Conservation (phyloP, 2,888 invertebrate genomes). For the Cabera pusaria region DNA sequence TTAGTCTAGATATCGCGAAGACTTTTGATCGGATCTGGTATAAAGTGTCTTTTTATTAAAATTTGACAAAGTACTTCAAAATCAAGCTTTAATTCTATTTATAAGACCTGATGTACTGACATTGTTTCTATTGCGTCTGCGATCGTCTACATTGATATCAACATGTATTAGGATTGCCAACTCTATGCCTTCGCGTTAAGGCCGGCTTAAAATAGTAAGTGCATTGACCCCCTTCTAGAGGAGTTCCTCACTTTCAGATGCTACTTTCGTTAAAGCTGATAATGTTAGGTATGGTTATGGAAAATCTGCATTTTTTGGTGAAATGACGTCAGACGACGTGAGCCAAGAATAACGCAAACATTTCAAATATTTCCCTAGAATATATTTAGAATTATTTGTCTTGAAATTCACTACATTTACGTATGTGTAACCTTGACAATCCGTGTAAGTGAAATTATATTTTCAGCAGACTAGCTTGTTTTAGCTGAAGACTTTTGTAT, state of each 20-base stretch:
- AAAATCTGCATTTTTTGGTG: conserved; percentile 23
- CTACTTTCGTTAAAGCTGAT: conserved; percentile 65
- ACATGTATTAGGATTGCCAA: conserved; percentile 51
- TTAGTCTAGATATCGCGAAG: too few species aligned
- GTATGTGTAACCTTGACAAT: too few species aligned
- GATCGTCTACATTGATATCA: conserved; percentile 75
- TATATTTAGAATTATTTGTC: conserved; percentile 12
- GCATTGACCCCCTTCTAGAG: conserved; percentile 65
- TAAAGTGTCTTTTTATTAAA: too few species aligned
- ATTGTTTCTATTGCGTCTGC: conserved; percentile 55
- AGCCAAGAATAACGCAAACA: conserved; percentile 11
- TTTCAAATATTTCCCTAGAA: neutral
- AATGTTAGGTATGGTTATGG: conserved; percentile 48
- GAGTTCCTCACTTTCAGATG: conserved; percentile 58
- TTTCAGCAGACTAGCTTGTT: neutral
- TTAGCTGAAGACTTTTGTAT: conserved; percentile 5
- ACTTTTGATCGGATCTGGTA: too few species aligned
- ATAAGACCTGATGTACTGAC: conserved; percentile 12
- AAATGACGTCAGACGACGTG: conserved; percentile 10
- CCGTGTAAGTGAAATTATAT: neutral
- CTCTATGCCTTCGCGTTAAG: conserved; percentile 59
- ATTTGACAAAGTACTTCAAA: too few species aligned
- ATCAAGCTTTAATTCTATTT: too few species aligned
- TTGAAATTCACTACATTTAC: neutral
- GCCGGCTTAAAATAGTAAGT: conserved; percentile 57